Base-by-base conservation (phyloP, 2,113 vertebrate species). In the Fukomys damarensis region DNA sequence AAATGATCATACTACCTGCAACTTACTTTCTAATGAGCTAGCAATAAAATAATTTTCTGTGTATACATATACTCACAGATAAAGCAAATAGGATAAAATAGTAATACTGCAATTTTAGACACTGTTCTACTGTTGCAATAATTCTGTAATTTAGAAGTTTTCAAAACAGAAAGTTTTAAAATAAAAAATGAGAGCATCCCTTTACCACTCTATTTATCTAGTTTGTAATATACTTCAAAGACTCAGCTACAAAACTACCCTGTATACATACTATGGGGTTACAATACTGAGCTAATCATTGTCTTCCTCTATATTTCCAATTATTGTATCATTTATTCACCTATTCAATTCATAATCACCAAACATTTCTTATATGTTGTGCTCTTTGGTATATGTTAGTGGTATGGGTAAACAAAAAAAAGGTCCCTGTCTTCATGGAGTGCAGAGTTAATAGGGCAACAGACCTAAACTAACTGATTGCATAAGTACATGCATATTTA, bases 131-230 rank as follows among this genome's bases (percentile, higher is more conserved):
- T 87, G 30, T 22, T 90, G 11, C 7, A 83, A 76, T 19, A 93
- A 46, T 86, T 76, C n/a, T 35, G 12, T 1, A 91, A 88, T 65
- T 68, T 90, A 1, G 49, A 93, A 91, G 59, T 30, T 49, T 49
- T 49, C 43, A 91, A 54, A 95, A 61, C 22, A 76, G 66, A 56
- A 88, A 88, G 41, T 52, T 70, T 76, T 72, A 88, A 91, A 52
- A 43, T 46, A 84, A 96, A 66, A 82, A 74, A 26, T 41, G 30
- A 93, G 61, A 65, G 38, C 20, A 89, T 81, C 22, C 22, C 65
- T 90, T 65, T 68, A 61, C 12, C 43, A 61, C 7, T 54, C 43
- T 11, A 90, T 43, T 86, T 68, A 80, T 85, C 22, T 76, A 74
- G 22, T 35, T 90, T 68, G 38, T 43, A 54, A 85, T 14, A 56